Percentiles rank a stretch among this genome's conserved stretches.
phyloP scores from a whole-genome alignment of 2,113 vertebrate species.

The Lipophrys pholis region DNA sequence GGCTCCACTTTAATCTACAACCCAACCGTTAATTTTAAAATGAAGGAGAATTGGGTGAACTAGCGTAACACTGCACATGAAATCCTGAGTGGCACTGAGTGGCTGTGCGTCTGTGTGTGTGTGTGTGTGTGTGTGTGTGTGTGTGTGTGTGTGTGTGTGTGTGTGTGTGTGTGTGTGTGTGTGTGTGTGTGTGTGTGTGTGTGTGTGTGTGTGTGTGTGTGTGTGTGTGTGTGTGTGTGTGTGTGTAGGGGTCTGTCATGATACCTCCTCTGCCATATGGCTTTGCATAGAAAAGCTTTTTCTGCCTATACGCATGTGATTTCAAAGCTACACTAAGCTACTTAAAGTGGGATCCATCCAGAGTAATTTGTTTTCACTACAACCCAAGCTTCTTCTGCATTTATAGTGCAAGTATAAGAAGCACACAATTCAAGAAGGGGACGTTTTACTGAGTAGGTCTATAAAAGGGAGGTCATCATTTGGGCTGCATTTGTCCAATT shows the following conservation, averaged over 20 bases:
- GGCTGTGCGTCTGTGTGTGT: neutral
- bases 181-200: too few species aligned
- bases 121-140: conserved; percentile 5
- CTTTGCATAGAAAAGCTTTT: conserved; percentile 1
- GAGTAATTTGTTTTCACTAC: neutral
- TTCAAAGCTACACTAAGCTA: neutral
- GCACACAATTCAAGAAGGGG: neutral
- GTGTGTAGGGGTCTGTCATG: neutral
- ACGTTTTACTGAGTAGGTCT: too few species aligned
- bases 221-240: too few species aligned
- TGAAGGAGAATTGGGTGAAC: conserved; percentile 4
- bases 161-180: too few species aligned
- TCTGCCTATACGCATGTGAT: neutral
- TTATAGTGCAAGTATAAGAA: neutral
- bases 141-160: neutral
- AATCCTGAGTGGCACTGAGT: conserved; percentile 2
- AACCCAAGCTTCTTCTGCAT: neutral
- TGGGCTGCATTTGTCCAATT: neutral
- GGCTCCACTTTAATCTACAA: neutral
- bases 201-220: too few species aligned
- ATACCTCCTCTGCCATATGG: neutral
- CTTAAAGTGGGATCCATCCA: neutral
- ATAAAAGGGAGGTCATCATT: too few species aligned
- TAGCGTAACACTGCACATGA: neutral
- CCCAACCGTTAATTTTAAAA: neutral